Conservation (phyloP, 2,888 invertebrate species). For the Cephus runcator region DNA sequence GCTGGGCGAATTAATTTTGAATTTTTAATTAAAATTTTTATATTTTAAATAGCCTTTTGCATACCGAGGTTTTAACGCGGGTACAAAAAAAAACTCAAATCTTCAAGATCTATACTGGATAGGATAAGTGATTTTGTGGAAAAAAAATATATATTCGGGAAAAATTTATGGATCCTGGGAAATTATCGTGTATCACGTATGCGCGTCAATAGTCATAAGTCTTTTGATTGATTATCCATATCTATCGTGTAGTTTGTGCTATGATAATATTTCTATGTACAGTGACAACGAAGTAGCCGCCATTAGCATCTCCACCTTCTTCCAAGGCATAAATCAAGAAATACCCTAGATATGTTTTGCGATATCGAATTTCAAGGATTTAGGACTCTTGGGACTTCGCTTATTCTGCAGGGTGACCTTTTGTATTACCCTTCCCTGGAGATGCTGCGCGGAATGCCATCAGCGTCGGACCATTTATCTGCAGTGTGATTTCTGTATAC, state of each 20-base stretch:
- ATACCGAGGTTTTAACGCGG: neutral
- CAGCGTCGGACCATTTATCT: neutral
- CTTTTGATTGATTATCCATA: neutral
- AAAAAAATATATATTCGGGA: neutral
- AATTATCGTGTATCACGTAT: neutral
- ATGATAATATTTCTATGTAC: neutral
- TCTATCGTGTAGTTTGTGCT: neutral
- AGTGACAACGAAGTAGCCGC: neutral
- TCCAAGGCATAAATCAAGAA: neutral
- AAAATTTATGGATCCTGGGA: neutral
- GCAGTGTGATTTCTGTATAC: neutral
- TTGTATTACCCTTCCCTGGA: neutral
- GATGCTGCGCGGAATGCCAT: neutral
- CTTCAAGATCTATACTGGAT: neutral
- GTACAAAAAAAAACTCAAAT: neutral
- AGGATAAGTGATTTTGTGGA: neutral
- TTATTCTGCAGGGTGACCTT: neutral
- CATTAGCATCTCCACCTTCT: neutral
- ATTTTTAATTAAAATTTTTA: no score
- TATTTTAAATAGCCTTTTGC: neutral
- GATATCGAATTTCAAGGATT: neutral
- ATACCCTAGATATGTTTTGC: neutral
- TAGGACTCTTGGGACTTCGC: neutral
- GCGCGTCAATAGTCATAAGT: neutral
- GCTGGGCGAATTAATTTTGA: neutral